Evolutionary conservation across 2,888 invertebrate species (phyloP).

Genomic region (Andrena camellia): DNA sequence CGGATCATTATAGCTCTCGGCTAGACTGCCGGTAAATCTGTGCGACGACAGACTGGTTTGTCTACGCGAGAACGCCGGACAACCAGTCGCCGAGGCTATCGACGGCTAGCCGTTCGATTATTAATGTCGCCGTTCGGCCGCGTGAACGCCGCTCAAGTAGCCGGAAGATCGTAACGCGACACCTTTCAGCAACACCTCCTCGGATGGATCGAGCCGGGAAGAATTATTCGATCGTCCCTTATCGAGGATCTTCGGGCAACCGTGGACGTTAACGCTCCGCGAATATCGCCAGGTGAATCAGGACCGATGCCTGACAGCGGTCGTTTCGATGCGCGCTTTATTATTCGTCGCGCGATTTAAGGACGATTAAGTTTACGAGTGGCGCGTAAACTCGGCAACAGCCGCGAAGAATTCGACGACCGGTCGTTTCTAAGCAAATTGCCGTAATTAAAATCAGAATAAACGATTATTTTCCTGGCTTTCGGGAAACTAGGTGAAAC

Average conservation of each 20-base stretch:
- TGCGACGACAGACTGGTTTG: conserved; percentile 47
- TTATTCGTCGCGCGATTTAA: conserved; percentile 4
- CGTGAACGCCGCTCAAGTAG: conserved; percentile 17
- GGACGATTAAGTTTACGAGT: conserved; percentile 8
- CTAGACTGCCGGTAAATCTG: conserved; percentile 33
- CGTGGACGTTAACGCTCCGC: neutral
- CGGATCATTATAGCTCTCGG: conserved; percentile 40
- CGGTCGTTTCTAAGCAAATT: neutral
- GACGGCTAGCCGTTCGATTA: conserved; percentile 49
- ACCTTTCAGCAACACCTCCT: conserved; percentile 57
- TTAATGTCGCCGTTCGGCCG: conserved; percentile 52
- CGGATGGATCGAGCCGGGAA: conserved; percentile 38
- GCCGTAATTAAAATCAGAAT: neutral
- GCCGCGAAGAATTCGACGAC: neutral
- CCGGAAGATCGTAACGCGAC: conserved; percentile 68
- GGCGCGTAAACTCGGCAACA: neutral
- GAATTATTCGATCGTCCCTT: conserved; percentile 32
- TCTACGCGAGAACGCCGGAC: conserved; percentile 25
- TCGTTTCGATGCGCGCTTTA: conserved; percentile 8
- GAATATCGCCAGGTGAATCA: neutral
- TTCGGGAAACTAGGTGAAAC: neutral
- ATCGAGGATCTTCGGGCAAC: conserved; percentile 10
- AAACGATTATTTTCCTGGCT: conserved; percentile 11
- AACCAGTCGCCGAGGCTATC: conserved; percentile 30
- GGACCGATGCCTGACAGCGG: conserved; percentile 1